Evolutionary conservation across 2,113 vertebrate genomes (phyloP), one percentile per base, ranked within the genome.

Genomic region (Nothobranchius kuhntae): DNA sequence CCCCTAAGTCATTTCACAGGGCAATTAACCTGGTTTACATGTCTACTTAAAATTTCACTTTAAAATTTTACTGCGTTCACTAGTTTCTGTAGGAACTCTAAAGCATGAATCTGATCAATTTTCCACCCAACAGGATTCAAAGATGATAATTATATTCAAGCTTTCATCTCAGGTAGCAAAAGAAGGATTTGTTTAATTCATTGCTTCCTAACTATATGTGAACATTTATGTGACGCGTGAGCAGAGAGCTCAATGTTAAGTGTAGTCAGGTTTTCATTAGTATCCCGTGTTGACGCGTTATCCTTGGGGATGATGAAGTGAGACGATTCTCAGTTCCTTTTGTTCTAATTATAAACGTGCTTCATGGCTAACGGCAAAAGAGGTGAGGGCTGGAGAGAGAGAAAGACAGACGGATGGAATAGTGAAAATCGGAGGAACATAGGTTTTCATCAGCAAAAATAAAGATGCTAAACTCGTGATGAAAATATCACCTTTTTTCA

Each of bases 261-360:
- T 73, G 61, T 77, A 84, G 86, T 77, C 72, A 80, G 71, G 13
- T 74, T 89, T 86, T 86, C 71, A 90, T 91, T 90, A 85, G 83
- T 74, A 68, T 82, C 73, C 67, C 78, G 82, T 84, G 87, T 86
- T 87, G 86, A 85, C 72, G 81, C 64, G 75, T 81, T 77, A 83
- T 83, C 81, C 70, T 83, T 54, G 51, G 42, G 46, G 47, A 65
- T 86, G 74, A 83, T 63, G 69, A 83, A 85, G 79, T 75, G 73
- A 83, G 69, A 83, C 68, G 83, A 83, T 72, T 86, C 77, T 55
- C 58, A 54, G 75, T 58, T 86, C 64, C 73, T 73, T 87, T 81
- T 88, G 85, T 87, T 76, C 89, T 89, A 89, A 89, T 89, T 75
- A 82, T 87, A 86, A 87, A 75, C 84, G 89, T 89, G 81, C 79